Evolutionary conservation across 2,113 vertebrate genomes (phyloP), one percentile per base, ranked within the genome.

Genomic region (Chelonoidis abingdonii): DNA sequence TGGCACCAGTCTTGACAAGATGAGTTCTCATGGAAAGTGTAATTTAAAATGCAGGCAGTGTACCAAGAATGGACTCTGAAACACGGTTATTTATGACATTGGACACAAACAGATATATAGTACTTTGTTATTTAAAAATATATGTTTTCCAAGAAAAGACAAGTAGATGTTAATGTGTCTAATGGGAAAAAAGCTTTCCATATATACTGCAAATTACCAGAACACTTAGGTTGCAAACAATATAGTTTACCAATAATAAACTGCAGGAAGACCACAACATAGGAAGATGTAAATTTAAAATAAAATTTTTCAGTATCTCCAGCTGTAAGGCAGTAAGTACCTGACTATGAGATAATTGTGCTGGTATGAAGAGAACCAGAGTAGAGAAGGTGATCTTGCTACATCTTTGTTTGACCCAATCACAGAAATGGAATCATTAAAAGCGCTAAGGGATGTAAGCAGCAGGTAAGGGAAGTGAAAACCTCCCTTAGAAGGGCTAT

Each of bases 31-130:
- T 44, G 80, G 49, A 96, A 97, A 83, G 31, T 38, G 14, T 44
- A 89, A 93, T 95, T 90, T 94, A 82, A 97, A 97, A 95, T 85
- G 44, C 57, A 96, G 78, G 80, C 22, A 50, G 52, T 57, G 12
- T 79, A 81, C 31, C 47, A 94, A 69, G 38, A 93, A 93, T 75
- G 4, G 54, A 31, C 7, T 92, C 19, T 2, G 86, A 90, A 94
- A 53, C 2, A 49, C 22, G 2, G 1, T 82, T 94, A 35, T 5
- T 95, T 96, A 84, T 1, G 0, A 80, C 49, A 82, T 22, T 35
- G 41, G 72, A 89, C 31, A 14, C 22, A 80, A 81, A 95, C 0
- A 91, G 8, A 79, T 50, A 84, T 47, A 22, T 2, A 75, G 10
- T 84, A 53, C 19, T 87, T 91, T 91, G 84, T 65, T 72, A 6